Conservation (phyloP, 1,140 invertebrate species). For the Meloidogyne hapla region DNA sequence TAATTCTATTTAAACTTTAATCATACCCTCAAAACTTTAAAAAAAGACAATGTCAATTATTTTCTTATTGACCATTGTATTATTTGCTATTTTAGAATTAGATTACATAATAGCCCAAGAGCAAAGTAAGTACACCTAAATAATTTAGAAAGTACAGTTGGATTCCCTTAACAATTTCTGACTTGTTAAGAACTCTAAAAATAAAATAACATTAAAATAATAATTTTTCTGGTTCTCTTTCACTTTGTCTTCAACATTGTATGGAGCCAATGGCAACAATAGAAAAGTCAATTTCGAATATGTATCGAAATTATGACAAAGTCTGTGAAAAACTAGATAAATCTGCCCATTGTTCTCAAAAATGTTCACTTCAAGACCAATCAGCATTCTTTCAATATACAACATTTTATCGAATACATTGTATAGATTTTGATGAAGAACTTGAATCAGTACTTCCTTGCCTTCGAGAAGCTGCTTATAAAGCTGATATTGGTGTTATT, state of each 20-base stretch:
- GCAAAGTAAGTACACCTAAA: too few relatives aligned
- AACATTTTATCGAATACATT: conserved; percentile 58
- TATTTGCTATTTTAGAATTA: background rate
- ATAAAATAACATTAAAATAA: background rate
- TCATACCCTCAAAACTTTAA: background rate
- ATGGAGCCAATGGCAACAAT: conserved; percentile 46
- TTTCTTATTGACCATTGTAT: background rate
- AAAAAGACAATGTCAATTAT: background rate
- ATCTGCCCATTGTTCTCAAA: conserved; percentile 47
- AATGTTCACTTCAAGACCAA: conserved; percentile 46
- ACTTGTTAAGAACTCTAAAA: too few relatives aligned
- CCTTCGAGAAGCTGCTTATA: conserved; percentile 51
- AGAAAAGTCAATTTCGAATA: conserved; percentile 42
- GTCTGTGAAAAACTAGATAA: conserved; percentile 55
- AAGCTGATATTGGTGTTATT: conserved; percentile 43
- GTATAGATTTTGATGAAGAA: conserved; percentile 58
- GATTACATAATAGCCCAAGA: background rate
- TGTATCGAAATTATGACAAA: conserved; percentile 46
- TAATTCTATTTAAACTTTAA: background rate
- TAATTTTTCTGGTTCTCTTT: conserved; percentile 18
- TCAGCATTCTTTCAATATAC: conserved; percentile 56
- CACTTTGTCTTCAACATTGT: conserved; percentile 40
- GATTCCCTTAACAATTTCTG: too few relatives aligned
- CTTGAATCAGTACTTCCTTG: conserved; percentile 52
- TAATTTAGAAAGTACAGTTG: too few relatives aligned